Percentiles rank a stretch among this genome's conserved stretches.
Evolutionary conservation across 2,797 vertebrate genomes (phyloP).

Genomic region (Hoplostethus mediterraneus): DNA sequence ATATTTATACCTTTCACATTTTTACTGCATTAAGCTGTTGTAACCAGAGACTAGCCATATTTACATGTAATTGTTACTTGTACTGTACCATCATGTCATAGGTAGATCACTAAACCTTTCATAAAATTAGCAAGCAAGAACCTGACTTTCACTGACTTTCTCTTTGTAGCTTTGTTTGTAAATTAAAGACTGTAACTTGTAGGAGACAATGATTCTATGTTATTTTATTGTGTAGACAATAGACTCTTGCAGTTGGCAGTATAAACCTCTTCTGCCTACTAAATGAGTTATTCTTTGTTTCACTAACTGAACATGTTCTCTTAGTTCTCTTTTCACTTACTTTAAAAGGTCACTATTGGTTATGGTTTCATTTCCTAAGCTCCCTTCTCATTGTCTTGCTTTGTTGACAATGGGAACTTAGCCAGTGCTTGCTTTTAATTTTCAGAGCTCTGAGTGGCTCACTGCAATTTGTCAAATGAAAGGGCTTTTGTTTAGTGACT

Average conservation of each 20-base stretch:
- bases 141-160: constrained; percentile 10
- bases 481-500: constrained; percentile 2
- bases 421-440: background rate
- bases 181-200: constrained; percentile 48
- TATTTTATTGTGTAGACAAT: constrained; percentile 8
- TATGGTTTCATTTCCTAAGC: constrained; percentile 18
- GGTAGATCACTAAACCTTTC: constrained; percentile 18
- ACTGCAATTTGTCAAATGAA: background rate
- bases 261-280: background rate
- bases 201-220: background rate
- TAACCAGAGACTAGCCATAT: constrained; percentile 20
- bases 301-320: background rate
- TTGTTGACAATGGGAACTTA: background rate
- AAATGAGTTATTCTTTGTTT: background rate
- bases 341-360: background rate
- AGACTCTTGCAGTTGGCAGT: background rate
- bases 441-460: constrained; percentile 12
- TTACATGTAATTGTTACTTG: constrained; percentile 28
- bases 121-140: constrained; percentile 15
- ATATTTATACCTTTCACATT: constrained; percentile 36
- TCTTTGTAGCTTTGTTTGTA: constrained; percentile 19
- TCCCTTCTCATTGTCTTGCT: background rate
- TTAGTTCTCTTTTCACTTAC: constrained; percentile 31
- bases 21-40: constrained; percentile 14
- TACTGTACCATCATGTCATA: constrained; percentile 11